These are phyloP conservation scores for Fregetta grallaria DNA, from an alignment of 2,113 vertebrate species.

Conservation along the genomic window DNA sequence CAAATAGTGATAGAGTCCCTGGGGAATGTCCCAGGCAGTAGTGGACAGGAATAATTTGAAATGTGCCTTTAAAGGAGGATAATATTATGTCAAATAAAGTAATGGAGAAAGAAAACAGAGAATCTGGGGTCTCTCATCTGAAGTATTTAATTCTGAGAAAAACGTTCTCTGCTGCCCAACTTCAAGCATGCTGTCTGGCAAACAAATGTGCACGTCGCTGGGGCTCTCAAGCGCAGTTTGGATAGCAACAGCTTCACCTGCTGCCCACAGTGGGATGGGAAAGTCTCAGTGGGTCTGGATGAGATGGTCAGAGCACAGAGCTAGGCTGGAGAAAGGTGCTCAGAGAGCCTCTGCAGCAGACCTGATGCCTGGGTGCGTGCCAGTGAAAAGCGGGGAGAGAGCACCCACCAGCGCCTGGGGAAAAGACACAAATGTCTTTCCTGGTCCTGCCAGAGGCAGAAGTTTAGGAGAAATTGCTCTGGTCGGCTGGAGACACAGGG, in stretches of 20 bases:
- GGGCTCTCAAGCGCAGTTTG: not conserved
- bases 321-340: not conserved
- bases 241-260: not conserved
- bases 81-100: not conserved
- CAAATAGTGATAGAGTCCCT: not conserved
- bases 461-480: not conserved
- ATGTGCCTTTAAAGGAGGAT: not conserved
- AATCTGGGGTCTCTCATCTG: not conserved
- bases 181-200: not conserved
- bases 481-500: not conserved
- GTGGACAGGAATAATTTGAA: not conserved
- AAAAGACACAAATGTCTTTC: not conserved
- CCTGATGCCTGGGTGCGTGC: accelerated
- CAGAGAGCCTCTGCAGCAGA: not conserved
- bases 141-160: not conserved
- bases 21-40: not conserved
- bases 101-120: not conserved
- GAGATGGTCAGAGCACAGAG: not conserved
- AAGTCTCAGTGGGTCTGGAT: not conserved
- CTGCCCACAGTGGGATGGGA: not conserved
- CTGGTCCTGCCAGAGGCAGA: not conserved
- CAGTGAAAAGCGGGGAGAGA: not conserved
- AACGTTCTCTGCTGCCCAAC: not conserved
- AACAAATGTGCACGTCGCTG: not conserved
- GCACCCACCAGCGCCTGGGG: not conserved